A percentile compares a stretch with the other conserved stretches of the same genome.
These are phyloP conservation scores for Alouatta caraya DNA, from an alignment of 2,797 vertebrate species.

Conservation along the genomic window DNA sequence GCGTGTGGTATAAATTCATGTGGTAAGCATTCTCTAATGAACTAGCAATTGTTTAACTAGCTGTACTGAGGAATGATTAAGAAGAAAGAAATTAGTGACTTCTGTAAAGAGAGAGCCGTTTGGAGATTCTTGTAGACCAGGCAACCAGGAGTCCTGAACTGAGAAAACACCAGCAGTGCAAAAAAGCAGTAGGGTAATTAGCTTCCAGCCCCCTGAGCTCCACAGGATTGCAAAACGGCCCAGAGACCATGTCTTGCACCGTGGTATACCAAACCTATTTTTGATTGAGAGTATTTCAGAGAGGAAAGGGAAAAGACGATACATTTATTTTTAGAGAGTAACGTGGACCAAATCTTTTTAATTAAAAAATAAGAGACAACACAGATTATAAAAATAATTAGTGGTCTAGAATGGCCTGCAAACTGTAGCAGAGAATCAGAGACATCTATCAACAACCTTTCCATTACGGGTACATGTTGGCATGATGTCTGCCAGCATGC, in stretches of 20 bases:
- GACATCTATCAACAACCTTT: background rate
- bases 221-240: background rate
- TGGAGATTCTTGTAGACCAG: background rate
- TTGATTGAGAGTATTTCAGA: background rate
- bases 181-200: background rate
- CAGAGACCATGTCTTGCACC: background rate
- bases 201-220: background rate
- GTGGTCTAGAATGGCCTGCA: background rate
- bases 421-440: background rate
- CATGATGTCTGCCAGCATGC: background rate
- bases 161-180: background rate
- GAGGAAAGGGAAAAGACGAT: background rate
- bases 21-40: background rate
- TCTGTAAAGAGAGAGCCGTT: background rate
- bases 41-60: background rate
- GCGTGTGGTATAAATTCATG: background rate
- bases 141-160: background rate
- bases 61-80: slow-evolving; percentile 1
- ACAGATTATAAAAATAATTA: slow-evolving; percentile 34
- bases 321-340: slow-evolving; percentile 34
- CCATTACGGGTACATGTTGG: background rate
- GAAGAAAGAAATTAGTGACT: background rate
- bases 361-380: background rate
- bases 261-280: background rate
- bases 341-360: background rate